Base-by-base conservation (phyloP, 2,113 vertebrate genomes). In the Archilochus colubris region DNA sequence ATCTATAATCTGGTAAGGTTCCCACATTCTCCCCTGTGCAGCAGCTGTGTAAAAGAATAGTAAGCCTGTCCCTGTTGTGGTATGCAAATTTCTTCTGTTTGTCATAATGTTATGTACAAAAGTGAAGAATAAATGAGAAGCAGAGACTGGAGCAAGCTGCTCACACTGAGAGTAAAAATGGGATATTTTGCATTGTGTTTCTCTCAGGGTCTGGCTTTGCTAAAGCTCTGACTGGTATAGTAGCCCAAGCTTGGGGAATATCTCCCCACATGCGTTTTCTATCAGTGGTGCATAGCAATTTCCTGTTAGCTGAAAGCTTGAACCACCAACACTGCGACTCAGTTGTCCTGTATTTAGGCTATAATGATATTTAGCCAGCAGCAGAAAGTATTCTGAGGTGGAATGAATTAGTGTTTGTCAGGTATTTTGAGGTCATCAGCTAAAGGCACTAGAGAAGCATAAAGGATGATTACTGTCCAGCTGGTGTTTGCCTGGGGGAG, bases 1-100 rank as follows among this genome's bases (percentile, higher is more conserved):
- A 88, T 95, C 91, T 70, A 79, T 89, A 84, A 88, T 88, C 62
- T 90, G 68, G 50, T 87, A 94, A 66, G 5, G 15, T 93, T 95
- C 96, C 72, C 58, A 95, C 73, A 77, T 91, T 94, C 21, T 66
- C 27, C 28, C 33, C 14, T 27, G 8, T 0, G 2, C 19, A 38
- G 17, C 21, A 48, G 46, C 19, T 50, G 7, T 67, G 44, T 14
- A 2, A 9, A 38, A 91, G 92, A 40, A 40, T 78, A 90, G 36
- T 62, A 95, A 59, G 53, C 63, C 70, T 64, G 63, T 31, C 48
- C 68, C 54, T 95, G 77, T 15, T 70, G 55, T 44, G 66, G 73
- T 91, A 89, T 79, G 33, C 79, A 93, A 70, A 43, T 14, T 76
- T 91, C 21, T 87, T 95, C 18, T 79, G 14, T 93, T 94, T 95